A percentile compares a stretch with the other conserved stretches of the same genome.
Evolutionary conservation across 2,113 vertebrate species (phyloP).

Genomic region (Mustelus asterias): DNA sequence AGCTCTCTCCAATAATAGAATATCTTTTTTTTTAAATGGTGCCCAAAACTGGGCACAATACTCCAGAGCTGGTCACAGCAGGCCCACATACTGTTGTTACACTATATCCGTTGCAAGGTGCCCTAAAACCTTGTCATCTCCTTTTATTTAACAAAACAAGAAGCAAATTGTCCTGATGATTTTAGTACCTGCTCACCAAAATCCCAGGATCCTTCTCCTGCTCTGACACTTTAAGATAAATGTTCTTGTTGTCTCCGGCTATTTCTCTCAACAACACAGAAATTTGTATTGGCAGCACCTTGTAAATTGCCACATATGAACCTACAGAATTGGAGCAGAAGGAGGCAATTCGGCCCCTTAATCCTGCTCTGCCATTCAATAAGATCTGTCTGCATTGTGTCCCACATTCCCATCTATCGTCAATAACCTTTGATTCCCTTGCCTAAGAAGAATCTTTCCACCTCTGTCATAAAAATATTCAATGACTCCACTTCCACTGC

Average conservation of each 20-base stretch:
- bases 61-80: not conserved
- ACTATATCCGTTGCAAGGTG: not conserved
- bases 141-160: not conserved
- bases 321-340: too few species aligned
- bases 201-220: not conserved
- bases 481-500: too few species aligned
- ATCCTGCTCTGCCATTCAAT: too few species aligned
- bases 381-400: too few species aligned
- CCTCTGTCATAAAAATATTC: too few species aligned
- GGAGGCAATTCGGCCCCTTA: too few species aligned
- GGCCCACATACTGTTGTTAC: not conserved
- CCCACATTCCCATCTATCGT: too few species aligned
- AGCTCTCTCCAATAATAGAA: conserved; percentile 5
- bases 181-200: not conserved
- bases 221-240: not conserved
- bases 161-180: not conserved
- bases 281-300: not conserved
- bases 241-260: not conserved
- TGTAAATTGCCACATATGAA: not conserved
- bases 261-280: not conserved
- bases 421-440: too few species aligned
- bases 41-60: not conserved
- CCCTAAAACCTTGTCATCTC: not conserved
- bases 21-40: not conserved
- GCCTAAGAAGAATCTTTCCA: too few species aligned